A percentile compares a stretch with the other conserved stretches of the same genome.
phyloP scores from a whole-genome alignment of 2,888 invertebrate species.

The Cremastinae sp. region DNA sequence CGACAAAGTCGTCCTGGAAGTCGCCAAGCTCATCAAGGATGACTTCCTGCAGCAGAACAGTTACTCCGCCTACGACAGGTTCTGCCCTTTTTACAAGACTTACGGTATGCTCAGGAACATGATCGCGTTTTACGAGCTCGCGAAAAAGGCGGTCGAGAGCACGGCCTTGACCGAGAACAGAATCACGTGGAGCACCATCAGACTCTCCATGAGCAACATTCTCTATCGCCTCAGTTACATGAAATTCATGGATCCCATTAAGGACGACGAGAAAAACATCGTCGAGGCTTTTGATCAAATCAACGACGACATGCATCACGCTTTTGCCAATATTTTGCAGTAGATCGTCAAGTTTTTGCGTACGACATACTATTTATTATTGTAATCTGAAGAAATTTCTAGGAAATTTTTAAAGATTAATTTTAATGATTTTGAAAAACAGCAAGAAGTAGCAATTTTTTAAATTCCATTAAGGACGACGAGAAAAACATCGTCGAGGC shows the following conservation, averaged over 20 bases:
- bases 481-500: constrained; percentile 97
- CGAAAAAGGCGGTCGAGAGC: constrained; percentile 95
- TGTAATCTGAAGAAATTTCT: no score
- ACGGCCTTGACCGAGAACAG: constrained; percentile 98
- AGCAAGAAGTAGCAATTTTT: background rate
- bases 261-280: constrained; percentile 97
- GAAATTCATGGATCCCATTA: constrained; percentile 99
- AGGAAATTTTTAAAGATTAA: background rate
- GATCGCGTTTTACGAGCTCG: constrained; percentile 97
- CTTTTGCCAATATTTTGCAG: constrained; percentile 98
- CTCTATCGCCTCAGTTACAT: constrained; percentile 97
- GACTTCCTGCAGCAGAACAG: constrained; percentile 99
- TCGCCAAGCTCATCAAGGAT: constrained; percentile 97
- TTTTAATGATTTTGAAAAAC: background rate
- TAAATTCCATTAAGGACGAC: constrained; percentile 93
- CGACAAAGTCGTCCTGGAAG: constrained; percentile 98
- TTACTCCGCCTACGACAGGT: constrained; percentile 94
- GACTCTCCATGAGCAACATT: constrained; percentile 95
- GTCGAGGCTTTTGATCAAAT: constrained; percentile 96
- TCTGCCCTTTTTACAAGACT: constrained; percentile 99
- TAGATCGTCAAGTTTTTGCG: constrained; percentile 77
- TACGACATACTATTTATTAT: no score
- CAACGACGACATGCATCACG: constrained; percentile 95
- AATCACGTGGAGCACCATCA: constrained; percentile 96
- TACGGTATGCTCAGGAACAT: constrained; percentile 98